Base-by-base conservation (phyloP, 1,140 invertebrate species). In the Yoshiicerus persimilis region DNA sequence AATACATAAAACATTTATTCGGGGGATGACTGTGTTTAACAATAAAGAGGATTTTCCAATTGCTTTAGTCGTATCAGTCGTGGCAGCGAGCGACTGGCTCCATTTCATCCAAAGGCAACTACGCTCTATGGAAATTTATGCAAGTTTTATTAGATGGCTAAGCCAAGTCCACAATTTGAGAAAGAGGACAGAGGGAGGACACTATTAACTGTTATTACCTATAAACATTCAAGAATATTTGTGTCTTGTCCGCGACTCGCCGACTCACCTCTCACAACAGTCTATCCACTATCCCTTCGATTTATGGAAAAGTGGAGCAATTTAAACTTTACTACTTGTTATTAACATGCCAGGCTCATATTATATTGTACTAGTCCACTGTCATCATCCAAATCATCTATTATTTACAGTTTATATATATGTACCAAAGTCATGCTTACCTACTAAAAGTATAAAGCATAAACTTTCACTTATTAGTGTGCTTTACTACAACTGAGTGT, bases 91-190 rank as follows among this genome's bases (percentile, higher is more conserved):
- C 75, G 75, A 80, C 75, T 80, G 75, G 75, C 32, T 80, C 75
- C 32, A 36, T 36, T 34, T 36, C 75, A 38, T 23, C 32, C 20
- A 34, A 34, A 20, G 47, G 34, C 75, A 23, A 66, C 13, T 66
- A 66, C 62, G 62, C 2, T 38, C 36, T 80, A 80, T 80, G 75
- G 20, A 80, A 80, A 80, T 80, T 80, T 36, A 80, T 80, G 75
- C 75, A 80, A 80, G 75, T 80, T 80, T 80, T 80, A 80, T 80
- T 80, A 80, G 75, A 80, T 80, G 34, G 75, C 32, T 36, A 80
- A 80, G 75, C 38, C 75, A 80, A 80, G 75, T 80, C 75, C 75
- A 80, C 75, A 80, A 80, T 80, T 80, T 80, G 30, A 36, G 75
- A 80, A 80, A 34, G 75, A 80, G 75, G 75, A 80, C 75, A 80